These are phyloP conservation scores for Characodon lateralis DNA, from an alignment of 2,797 vertebrate genomes.

Conservation along the genomic window DNA sequence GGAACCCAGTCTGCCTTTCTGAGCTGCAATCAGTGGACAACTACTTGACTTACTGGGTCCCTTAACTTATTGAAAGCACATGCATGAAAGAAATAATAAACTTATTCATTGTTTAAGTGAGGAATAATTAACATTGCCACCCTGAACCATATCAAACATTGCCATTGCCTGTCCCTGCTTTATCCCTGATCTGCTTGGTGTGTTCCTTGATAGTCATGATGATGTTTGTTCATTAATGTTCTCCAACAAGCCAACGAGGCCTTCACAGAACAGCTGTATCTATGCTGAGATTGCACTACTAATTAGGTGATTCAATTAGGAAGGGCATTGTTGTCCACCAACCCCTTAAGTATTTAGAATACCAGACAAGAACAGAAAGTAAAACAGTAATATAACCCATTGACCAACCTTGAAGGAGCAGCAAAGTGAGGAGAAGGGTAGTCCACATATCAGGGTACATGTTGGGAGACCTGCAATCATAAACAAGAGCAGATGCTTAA, in stretches of 20 bases:
- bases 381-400: conserved; percentile 30
- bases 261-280: background rate
- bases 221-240: background rate
- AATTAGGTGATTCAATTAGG: background rate
- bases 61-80: too few relatives aligned
- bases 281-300: background rate
- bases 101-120: too few relatives aligned
- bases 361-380: background rate
- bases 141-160: too few relatives aligned
- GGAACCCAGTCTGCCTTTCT: too few relatives aligned
- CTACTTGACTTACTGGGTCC: too few relatives aligned
- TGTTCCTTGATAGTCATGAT: background rate
- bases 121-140: too few relatives aligned
- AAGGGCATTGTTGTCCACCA: background rate
- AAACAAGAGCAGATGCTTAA: background rate
- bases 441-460: conserved; percentile 63
- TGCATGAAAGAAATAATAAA: too few relatives aligned
- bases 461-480: conserved; percentile 65
- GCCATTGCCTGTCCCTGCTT: background rate
- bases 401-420: conserved; percentile 77
- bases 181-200: background rate
- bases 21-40: too few relatives aligned
- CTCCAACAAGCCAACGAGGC: background rate
- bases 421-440: conserved; percentile 55
- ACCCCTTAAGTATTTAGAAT: background rate